Conservation (phyloP, 1,140 invertebrate genomes). For the Drosophila varians region DNA sequence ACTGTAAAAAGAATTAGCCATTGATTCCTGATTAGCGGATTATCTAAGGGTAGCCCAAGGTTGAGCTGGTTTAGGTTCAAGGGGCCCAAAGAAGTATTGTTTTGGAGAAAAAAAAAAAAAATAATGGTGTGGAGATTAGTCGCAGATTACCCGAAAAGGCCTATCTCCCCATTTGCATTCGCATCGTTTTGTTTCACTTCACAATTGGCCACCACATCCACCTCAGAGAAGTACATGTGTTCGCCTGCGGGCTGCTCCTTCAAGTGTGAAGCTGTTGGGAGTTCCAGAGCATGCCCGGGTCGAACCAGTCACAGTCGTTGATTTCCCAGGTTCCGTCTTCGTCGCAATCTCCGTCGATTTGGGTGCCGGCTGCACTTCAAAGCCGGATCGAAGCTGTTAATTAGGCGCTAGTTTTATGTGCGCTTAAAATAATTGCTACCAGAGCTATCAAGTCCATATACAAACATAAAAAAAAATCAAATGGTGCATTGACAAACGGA, state of each 20-base stretch:
- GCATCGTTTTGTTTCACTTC: conserved; percentile 16
- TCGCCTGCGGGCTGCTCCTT: conserved; percentile 15
- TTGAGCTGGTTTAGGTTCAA: too few species aligned
- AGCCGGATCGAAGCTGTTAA: conserved; percentile 58
- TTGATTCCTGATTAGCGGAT: too few species aligned
- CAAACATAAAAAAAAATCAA: conserved; percentile 30
- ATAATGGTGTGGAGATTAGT: neutral
- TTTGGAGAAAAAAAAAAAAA: neutral
- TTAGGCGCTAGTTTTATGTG: conserved; percentile 68
- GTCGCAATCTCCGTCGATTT: conserved; percentile 30
- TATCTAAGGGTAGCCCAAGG: too few species aligned
- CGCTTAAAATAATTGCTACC: conserved; percentile 74
- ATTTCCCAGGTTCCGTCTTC: conserved; percentile 26
- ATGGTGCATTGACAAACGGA: conserved; percentile 49
- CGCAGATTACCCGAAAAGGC: neutral
- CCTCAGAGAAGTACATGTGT: conserved; percentile 12
- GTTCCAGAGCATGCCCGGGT: conserved; percentile 31
- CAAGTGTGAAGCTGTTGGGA: conserved; percentile 24
- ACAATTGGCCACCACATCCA: neutral
- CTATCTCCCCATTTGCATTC: conserved; percentile 10
- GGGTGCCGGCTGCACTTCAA: conserved; percentile 61
- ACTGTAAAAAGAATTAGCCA: too few species aligned
- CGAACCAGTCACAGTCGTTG: conserved; percentile 33
- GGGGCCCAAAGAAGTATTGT: neutral
- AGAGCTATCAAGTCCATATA: conserved; percentile 47